Evolutionary conservation across 2,113 vertebrate species (phyloP).

Genomic region (Silurus glanis): DNA sequence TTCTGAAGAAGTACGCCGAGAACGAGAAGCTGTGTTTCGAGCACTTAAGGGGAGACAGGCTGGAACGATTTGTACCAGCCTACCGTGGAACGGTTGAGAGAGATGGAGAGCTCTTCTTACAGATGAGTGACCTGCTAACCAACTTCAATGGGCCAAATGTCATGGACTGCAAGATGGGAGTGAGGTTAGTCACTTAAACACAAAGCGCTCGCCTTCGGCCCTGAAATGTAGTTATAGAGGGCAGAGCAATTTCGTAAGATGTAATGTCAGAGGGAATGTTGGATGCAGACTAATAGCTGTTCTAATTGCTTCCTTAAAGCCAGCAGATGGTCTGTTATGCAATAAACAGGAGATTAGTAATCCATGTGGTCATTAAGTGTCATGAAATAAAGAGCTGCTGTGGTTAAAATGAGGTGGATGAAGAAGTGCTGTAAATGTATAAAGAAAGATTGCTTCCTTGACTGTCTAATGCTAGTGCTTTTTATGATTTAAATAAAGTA

Average conservation of each 20-base stretch:
- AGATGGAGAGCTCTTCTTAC: constrained; percentile 89
- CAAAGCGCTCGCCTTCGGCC: neutral
- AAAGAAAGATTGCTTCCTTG: neutral
- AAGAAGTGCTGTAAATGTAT: neutral
- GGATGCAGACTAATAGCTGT: neutral
- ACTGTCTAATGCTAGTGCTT: constrained; percentile 7
- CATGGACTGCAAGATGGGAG: constrained; percentile 98
- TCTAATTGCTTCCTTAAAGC: neutral
- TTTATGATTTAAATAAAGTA: too few species aligned
- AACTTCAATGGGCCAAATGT: constrained; percentile 89
- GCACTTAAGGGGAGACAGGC: constrained; percentile 77
- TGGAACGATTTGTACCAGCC: constrained; percentile 81
- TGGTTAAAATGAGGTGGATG: neutral
- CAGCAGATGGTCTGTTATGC: constrained; percentile 1
- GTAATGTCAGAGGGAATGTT: neutral
- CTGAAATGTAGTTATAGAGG: neutral
- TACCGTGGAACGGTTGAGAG: constrained; percentile 88
- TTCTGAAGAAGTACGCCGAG: constrained; percentile 91
- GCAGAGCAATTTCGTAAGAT: neutral
- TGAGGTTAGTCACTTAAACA: constrained; percentile 40
- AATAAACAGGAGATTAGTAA: neutral
- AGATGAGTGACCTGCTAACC: constrained; percentile 87
- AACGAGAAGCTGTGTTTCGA: constrained; percentile 90
- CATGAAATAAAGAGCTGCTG: neutral
- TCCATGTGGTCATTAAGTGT: neutral